Conservation (phyloP, 1,140 invertebrate genomes). For the Ridgeia piscesae region DNA sequence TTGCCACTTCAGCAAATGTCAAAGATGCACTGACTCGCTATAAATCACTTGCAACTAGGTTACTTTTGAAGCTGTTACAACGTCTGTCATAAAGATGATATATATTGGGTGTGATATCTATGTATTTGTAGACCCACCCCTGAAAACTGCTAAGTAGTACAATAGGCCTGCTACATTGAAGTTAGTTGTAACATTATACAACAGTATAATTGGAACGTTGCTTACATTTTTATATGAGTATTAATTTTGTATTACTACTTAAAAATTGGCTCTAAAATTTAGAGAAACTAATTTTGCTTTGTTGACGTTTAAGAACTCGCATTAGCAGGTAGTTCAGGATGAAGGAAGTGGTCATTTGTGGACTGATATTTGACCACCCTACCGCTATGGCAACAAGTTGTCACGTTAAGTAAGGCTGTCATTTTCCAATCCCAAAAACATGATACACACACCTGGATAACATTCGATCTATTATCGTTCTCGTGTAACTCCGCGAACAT, state of each 20-base stretch:
- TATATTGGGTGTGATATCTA: not conserved
- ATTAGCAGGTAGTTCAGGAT: not conserved
- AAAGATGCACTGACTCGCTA: not conserved
- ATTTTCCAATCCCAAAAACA: not conserved
- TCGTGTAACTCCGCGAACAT: not conserved
- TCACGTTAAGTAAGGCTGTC: not conserved
- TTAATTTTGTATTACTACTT: no score
- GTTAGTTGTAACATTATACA: not conserved
- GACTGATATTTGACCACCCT: not conserved
- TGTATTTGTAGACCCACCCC: not conserved
- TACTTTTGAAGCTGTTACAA: not conserved
- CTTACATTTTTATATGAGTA: no score
- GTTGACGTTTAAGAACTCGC: no score
- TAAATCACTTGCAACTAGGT: not conserved
- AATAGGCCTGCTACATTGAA: not conserved
- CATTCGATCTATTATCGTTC: not conserved
- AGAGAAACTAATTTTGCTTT: no score
- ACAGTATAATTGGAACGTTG: not conserved
- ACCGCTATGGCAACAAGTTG: not conserved
- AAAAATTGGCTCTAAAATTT: no score
- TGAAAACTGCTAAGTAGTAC: not conserved
- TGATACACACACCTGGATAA: not conserved
- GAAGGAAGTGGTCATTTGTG: not conserved
- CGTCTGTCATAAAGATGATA: not conserved
- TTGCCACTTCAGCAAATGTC: not conserved